Conservation (phyloP, 1,140 invertebrate genomes). For the Pogonomyrmex californicus region DNA sequence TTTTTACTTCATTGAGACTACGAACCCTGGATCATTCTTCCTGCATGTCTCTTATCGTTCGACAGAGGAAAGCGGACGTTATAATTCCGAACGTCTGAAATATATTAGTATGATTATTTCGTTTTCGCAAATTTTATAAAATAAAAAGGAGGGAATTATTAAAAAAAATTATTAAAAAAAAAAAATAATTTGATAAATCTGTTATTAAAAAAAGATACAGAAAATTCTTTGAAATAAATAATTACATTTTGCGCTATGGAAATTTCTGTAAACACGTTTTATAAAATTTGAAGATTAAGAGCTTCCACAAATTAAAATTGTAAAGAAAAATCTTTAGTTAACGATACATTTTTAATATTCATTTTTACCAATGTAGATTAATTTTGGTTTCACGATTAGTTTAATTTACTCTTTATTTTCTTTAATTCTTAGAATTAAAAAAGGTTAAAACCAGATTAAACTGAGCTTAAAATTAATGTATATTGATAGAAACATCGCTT, state of each 20-base stretch:
- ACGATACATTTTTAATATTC: too few relatives aligned
- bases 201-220: neutral
- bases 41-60: slow-evolving; percentile 76
- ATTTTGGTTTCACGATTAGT: too few relatives aligned
- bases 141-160: neutral
- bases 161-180: neutral
- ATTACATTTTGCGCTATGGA: neutral
- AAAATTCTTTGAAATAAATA: slow-evolving; percentile 6
- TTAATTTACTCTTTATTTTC: too few relatives aligned
- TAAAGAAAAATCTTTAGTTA: neutral
- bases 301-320: neutral
- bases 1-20: slow-evolving; percentile 47
- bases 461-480: too few relatives aligned
- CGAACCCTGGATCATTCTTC: slow-evolving; percentile 67
- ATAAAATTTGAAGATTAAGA: neutral
- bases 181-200: neutral
- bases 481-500: neutral
- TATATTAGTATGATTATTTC: slow-evolving; percentile 18
- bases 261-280: neutral
- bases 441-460: too few relatives aligned
- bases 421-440: too few relatives aligned
- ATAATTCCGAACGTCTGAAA: slow-evolving; percentile 83
- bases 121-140: neutral
- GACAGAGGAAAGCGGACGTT: slow-evolving; percentile 80
- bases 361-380: too few relatives aligned